Base-by-base conservation (phyloP, 92 coral and sea anemone genomes). In the Pocillopora meandrina region DNA sequence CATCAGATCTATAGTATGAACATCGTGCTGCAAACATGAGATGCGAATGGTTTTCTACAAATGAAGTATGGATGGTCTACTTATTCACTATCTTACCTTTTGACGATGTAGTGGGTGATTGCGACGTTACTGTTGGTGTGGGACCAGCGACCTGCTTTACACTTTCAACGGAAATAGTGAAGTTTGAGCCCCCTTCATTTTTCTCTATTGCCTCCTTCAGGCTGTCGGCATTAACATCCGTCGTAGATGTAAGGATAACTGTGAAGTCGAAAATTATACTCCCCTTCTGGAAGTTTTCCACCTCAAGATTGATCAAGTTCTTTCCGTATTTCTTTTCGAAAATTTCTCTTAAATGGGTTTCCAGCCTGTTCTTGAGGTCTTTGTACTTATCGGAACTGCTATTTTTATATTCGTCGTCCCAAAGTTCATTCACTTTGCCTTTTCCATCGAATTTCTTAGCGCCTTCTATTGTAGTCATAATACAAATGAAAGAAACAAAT, bases 261-360 rank as follows among this genome's bases (percentile, higher is more conserved):
- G 31, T 74, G 31, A 72, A 83, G 36, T 83, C 80, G 21, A 83
- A 83, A 42, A 49, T 62, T 18, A 83, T 12, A 47, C 86, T 83
- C 31, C 86, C 86, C 2, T 47, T 0, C 31, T 20, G 74, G 12
- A 83, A 83, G 65, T 74, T 74, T 16, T 4, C 11, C 18, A 73
- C 74, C 19, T 74, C 73, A 6, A 83, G 65, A 1, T n/a, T n/a
- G n/a, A n/a, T 10, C 2, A 17, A 36, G 26, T 64, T 12, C 1
- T 74, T 13, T 9, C 34, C 8, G 12, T 61, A 73, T 9, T 64
- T 49, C 10, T 20, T 74, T 73, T 52, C 14, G 2, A 74, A 58
- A 10, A 83, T 71, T 74, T 1, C 62, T 11, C 56, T 26, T 26
- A 74, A 56, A 74, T 61, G 57, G 12, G 20, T 13, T 14, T 2